Percentiles rank a stretch among this genome's conserved stretches.
Evolutionary conservation across 2,797 vertebrate species (phyloP).

Genomic region (Peromyscus melanophrys): DNA sequence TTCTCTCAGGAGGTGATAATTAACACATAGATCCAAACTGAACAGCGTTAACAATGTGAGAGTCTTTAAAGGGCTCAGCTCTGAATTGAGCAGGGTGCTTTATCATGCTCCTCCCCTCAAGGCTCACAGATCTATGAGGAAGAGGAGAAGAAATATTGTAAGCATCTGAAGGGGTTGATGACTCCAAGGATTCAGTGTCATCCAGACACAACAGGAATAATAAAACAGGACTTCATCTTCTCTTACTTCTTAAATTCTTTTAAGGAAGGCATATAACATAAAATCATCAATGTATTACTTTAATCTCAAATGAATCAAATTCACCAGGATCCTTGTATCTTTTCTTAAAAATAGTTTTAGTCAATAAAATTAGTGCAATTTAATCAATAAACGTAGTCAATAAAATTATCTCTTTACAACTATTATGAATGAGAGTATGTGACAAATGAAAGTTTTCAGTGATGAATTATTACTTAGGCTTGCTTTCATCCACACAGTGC

Average conservation of each 20-base stretch:
- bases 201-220: background rate
- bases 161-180: background rate
- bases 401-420: too few relatives aligned
- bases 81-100: background rate
- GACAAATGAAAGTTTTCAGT: too few relatives aligned
- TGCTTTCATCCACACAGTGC: background rate
- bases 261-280: background rate
- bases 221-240: background rate
- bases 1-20: background rate
- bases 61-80: background rate
- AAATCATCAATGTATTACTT: background rate
- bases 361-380: background rate
- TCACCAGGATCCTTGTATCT: background rate
- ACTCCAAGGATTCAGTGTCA: background rate
- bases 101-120: background rate
- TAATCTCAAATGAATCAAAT: conserved; percentile 35
- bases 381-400: too few relatives aligned
- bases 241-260: background rate
- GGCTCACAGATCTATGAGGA: background rate
- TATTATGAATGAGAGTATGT: background rate
- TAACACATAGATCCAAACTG: background rate
- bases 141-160: background rate
- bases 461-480: background rate
- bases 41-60: background rate
- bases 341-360: background rate